These are phyloP conservation scores for Elmis aenea DNA, from an alignment of 2,888 invertebrate species.

Conservation along the genomic window DNA sequence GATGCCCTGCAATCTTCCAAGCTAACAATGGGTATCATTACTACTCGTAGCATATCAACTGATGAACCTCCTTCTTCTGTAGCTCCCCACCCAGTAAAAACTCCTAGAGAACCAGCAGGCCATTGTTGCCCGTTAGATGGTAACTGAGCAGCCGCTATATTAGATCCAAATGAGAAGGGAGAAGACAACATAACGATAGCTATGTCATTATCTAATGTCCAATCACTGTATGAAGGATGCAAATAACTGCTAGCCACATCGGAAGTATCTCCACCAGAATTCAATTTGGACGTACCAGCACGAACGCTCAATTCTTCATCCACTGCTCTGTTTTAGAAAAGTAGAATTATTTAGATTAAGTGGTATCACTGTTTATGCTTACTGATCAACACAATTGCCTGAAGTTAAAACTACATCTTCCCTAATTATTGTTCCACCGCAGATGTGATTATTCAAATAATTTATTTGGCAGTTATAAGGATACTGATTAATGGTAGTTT, in stretches of 20 bases:
- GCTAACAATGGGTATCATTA: conserved; percentile 3
- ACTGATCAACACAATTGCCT: no score
- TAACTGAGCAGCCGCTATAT: not conserved
- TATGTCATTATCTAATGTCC: conserved; percentile 5
- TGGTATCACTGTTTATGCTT: no score
- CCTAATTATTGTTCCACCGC: no score
- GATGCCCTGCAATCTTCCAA: not conserved
- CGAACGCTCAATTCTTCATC: conserved; percentile 1
- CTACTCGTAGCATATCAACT: not conserved
- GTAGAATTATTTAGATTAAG: no score
- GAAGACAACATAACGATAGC: not conserved
- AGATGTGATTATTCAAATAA: no score
- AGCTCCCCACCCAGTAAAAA: conserved; percentile 8
- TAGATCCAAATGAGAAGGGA: not conserved
- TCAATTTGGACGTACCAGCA: conserved; percentile 2
- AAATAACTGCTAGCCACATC: not conserved
- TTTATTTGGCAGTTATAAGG: no score
- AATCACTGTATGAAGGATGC: conserved; percentile 1
- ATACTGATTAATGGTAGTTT: no score
- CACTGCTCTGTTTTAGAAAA: not conserved
- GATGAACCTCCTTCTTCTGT: not conserved
- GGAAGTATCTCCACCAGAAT: not conserved
- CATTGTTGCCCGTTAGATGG: not conserved
- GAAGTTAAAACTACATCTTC: no score
- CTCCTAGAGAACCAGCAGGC: not conserved